A percentile compares a stretch with the other conserved stretches of the same genome.
These are phyloP conservation scores for Euzophera pinguis DNA, from an alignment of 2,888 invertebrate genomes.

Conservation along the genomic window DNA sequence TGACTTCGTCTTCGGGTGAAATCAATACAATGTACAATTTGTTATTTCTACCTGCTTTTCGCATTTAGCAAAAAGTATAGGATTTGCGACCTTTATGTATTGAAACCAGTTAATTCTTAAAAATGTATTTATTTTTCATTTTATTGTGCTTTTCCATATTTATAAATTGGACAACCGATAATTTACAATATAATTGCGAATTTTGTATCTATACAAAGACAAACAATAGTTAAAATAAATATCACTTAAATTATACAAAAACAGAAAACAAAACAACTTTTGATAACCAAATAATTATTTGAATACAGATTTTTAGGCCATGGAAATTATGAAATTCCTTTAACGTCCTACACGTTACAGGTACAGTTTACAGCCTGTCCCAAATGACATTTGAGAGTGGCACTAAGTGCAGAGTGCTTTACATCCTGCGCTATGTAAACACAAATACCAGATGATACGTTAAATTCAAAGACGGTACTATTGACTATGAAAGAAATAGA, in stretches of 20 bases:
- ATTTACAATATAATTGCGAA: conserved; percentile 60
- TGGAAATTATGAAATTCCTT: background rate
- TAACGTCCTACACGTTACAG: no score
- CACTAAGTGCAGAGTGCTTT: no score
- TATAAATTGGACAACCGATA: conserved; percentile 57
- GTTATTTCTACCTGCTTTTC: no score
- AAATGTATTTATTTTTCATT: conserved; percentile 77
- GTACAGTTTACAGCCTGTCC: no score
- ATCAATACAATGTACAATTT: no score
- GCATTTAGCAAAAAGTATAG: no score
- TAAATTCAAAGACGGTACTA: no score
- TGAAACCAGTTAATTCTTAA: conserved; percentile 45
- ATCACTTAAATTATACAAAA: conserved; percentile 44
- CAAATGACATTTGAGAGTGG: no score
- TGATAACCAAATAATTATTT: conserved; percentile 32
- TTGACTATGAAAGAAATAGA: background rate
- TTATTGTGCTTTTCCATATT: conserved; percentile 76
- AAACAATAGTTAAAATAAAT: conserved; percentile 65
- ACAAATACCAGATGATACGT: no score
- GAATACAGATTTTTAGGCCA: background rate
- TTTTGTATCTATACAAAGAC: conserved; percentile 52
- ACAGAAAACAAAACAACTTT: conserved; percentile 38
- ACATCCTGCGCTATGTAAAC: no score
- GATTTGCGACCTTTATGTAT: no score
- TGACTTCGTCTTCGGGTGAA: background rate